These are phyloP conservation scores for Oxycera nigricornis DNA, from an alignment of 2,888 invertebrate species.

Conservation along the genomic window DNA sequence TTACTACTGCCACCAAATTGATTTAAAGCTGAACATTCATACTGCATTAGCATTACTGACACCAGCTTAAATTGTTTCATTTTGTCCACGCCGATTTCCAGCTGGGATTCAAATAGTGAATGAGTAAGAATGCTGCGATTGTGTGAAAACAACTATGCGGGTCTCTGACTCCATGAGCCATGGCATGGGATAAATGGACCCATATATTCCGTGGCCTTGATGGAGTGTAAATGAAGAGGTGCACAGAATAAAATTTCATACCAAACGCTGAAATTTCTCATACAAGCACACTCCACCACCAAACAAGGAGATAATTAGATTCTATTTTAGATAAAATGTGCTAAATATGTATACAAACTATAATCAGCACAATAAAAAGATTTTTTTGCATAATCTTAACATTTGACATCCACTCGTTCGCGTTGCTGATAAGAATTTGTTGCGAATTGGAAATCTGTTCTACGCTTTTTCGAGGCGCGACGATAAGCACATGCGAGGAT, in stretches of 20 bases:
- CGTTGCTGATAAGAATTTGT: too few species aligned
- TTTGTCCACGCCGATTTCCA: neutral
- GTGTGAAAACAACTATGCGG: slow-evolving; percentile 19
- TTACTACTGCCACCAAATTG: too few species aligned
- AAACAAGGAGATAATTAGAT: neutral
- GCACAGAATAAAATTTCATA: neutral
- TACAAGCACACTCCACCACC: neutral
- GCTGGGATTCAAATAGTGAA: neutral
- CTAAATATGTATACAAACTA: neutral
- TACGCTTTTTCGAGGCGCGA: too few species aligned
- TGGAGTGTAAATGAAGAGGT: slow-evolving; percentile 31
- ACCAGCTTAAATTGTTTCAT: too few species aligned
- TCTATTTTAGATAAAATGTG: neutral
- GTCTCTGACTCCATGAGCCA: slow-evolving; percentile 19
- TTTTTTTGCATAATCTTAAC: too few species aligned
- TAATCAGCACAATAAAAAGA: too few species aligned
- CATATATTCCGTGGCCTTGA: slow-evolving; percentile 36
- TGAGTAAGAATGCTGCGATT: neutral
- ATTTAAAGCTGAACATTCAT: too few species aligned
- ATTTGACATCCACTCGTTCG: too few species aligned
- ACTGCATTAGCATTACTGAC: too few species aligned
- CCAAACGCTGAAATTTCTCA: neutral
- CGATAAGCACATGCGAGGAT: too few species aligned
- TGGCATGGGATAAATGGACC: slow-evolving; percentile 34
- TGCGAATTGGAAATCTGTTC: too few species aligned